Percentiles rank a stretch among this genome's conserved stretches.
Conservation (phyloP, 2,113 vertebrate species). For the Apaloderma vittatum region DNA sequence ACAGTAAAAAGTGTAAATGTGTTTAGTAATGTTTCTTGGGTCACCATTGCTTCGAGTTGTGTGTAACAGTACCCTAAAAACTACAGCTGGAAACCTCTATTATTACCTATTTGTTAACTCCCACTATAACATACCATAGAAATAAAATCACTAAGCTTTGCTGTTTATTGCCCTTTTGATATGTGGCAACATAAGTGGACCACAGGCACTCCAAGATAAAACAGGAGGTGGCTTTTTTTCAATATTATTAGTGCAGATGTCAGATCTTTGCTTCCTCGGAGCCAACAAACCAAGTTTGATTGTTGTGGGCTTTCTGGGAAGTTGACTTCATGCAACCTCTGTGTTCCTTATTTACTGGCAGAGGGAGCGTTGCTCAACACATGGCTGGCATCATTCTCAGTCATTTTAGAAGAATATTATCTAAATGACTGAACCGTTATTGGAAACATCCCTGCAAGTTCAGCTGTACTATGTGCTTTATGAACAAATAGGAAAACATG, state of each 20-base stretch:
- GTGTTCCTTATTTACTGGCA: constrained; percentile 24
- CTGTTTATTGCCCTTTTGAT: constrained; percentile 69
- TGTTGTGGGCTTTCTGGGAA: constrained; percentile 57
- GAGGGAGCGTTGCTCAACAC: constrained; percentile 44
- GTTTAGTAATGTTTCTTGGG: constrained; percentile 57
- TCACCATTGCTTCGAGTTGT: constrained; percentile 30
- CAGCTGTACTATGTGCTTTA: constrained; percentile 22
- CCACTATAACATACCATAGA: constrained; percentile 29
- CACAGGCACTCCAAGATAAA: constrained; percentile 63
- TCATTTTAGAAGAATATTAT: constrained; percentile 33
- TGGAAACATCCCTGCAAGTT: constrained; percentile 65
- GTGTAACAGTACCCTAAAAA: constrained; percentile 59
- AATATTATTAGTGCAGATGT: constrained; percentile 50
- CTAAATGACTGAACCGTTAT: constrained; percentile 46
- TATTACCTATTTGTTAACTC: constrained; percentile 67
- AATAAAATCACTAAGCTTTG: constrained; percentile 64
- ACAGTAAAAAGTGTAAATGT: constrained; percentile 72
- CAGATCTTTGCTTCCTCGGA: constrained; percentile 25
- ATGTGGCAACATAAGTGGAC: constrained; percentile 55
- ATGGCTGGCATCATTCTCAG: constrained; percentile 42
- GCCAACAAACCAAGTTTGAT: constrained; percentile 22
- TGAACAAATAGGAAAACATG: constrained; percentile 12
- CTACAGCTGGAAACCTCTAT: constrained; percentile 48
- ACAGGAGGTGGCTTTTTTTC: constrained; percentile 37
- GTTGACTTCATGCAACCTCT: not conserved